Conservation (phyloP, 2,113 vertebrate genomes). For the Salvelinus fontinalis region DNA sequence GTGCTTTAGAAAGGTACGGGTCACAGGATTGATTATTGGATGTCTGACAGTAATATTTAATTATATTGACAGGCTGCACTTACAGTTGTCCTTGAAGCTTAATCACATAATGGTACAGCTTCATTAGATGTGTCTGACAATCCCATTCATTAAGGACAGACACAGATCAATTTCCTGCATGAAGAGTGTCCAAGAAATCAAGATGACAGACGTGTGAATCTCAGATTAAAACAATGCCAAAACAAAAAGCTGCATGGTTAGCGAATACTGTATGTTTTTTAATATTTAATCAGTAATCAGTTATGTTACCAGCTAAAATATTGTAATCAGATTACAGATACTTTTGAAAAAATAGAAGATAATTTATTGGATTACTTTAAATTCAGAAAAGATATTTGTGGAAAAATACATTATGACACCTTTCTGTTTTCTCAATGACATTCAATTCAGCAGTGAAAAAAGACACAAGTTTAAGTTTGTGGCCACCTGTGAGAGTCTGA, state of each 20-base stretch:
- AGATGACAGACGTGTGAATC: neutral
- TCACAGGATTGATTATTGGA: conserved; percentile 21
- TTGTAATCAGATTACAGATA: neutral
- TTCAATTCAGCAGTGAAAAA: too few relatives aligned
- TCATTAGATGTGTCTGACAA: conserved; percentile 8
- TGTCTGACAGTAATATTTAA: conserved; percentile 8
- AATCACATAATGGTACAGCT: conserved; percentile 10
- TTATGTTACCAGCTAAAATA: neutral
- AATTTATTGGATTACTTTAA: too few relatives aligned
- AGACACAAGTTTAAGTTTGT: too few relatives aligned
- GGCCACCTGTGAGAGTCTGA: too few relatives aligned
- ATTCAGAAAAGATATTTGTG: too few relatives aligned
- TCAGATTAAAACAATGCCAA: neutral
- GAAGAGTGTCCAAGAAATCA: neutral
- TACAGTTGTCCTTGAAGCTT: conserved; percentile 9
- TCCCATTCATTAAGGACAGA: conserved; percentile 15
- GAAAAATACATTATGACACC: too few relatives aligned
- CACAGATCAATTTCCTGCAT: conserved; percentile 6
- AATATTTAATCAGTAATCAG: too few relatives aligned
- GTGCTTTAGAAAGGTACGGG: neutral
- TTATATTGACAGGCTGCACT: conserved; percentile 11
- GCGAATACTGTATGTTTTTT: neutral
- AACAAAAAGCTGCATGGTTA: neutral
- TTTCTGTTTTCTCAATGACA: too few relatives aligned
- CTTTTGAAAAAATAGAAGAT: too few relatives aligned